Conservation (phyloP, 35 echinoderm and acorn worm genomes). For the Diadema setosum region DNA sequence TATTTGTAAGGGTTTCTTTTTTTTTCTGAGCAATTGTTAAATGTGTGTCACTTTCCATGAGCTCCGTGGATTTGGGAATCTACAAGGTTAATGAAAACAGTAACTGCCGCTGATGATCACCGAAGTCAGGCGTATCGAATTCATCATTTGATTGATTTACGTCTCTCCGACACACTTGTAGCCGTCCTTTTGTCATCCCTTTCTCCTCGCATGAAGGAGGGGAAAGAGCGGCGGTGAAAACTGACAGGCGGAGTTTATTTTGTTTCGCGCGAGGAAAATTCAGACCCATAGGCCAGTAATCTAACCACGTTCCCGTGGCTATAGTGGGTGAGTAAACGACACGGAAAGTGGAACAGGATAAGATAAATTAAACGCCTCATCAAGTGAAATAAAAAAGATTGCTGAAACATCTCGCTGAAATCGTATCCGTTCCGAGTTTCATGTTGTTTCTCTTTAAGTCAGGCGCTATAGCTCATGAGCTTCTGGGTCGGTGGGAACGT, state of each 20-base stretch:
- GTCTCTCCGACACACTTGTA: background rate
- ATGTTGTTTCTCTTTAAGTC: too few species aligned
- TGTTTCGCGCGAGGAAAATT: too few species aligned
- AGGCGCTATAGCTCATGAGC: too few species aligned
- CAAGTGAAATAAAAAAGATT: background rate
- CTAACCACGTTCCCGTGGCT: background rate
- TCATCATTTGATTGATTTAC: background rate
- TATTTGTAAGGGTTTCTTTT: too few species aligned
- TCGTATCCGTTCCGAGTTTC: background rate
- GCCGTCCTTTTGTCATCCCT: background rate
- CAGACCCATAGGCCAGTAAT: slow-evolving; percentile 7
- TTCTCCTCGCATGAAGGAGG: background rate
- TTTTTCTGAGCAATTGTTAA: too few species aligned
- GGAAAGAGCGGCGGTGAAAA: background rate
- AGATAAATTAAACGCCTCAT: background rate
- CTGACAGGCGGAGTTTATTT: background rate
- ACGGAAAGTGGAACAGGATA: background rate
- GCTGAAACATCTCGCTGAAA: slow-evolving; percentile 7
- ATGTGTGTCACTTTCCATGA: too few species aligned
- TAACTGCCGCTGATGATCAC: too few species aligned
- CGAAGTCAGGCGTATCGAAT: background rate
- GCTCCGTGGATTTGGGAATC: too few species aligned
- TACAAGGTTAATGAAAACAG: too few species aligned
- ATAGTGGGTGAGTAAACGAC: background rate
- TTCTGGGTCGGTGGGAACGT: too few species aligned